Conservation (phyloP, 2,888 invertebrate species). For the Nomada fabriciana region DNA sequence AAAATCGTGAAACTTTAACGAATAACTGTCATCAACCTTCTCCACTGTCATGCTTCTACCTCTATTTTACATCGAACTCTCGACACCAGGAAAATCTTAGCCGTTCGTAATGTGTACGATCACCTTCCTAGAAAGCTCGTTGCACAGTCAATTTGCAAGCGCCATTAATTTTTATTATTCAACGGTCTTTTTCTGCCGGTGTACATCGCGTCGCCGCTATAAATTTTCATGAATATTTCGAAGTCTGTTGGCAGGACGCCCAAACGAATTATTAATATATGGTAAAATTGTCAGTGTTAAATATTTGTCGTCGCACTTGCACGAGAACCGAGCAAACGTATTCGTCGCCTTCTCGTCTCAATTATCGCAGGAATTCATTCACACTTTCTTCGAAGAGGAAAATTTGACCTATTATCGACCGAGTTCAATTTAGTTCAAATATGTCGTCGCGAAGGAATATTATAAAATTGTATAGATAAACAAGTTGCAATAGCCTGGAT, state of each 20-base stretch:
- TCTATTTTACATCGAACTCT: not conserved
- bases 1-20: constrained; percentile 31
- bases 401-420: too few species aligned
- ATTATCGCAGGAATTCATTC: not conserved
- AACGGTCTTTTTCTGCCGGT: constrained; percentile 15
- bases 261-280: constrained; percentile 28
- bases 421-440: not conserved
- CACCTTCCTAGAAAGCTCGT: not conserved
- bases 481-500: too few species aligned
- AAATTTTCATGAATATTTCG: constrained; percentile 45
- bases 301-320: constrained; percentile 29
- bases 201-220: constrained; percentile 8
- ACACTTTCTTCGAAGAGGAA: too few species aligned
- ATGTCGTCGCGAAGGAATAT: not conserved
- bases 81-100: not conserved
- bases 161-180: constrained; percentile 45
- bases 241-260: constrained; percentile 15
- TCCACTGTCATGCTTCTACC: too few species aligned
- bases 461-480: too few species aligned
- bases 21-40: not conserved
- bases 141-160: not conserved
- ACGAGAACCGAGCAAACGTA: too few species aligned
- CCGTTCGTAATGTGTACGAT: constrained; percentile 8
- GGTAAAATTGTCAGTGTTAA: constrained; percentile 29
- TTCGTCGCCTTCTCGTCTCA: not conserved